These are phyloP conservation scores for Dolichomitus sp. DNA, from an alignment of 2,888 invertebrate genomes.

Conservation along the genomic window DNA sequence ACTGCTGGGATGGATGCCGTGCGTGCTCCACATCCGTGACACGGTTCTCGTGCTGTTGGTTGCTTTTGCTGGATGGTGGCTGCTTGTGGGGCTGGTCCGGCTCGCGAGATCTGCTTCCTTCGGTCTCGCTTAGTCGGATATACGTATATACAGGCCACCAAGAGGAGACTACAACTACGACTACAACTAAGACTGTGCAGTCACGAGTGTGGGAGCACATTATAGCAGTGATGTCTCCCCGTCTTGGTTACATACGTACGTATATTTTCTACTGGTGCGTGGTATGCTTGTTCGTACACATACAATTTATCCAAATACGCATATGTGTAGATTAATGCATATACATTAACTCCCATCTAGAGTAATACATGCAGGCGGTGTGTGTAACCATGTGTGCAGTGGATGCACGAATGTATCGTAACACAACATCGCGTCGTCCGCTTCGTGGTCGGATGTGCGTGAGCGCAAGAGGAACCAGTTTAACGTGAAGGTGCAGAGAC, in stretches of 20 bases:
- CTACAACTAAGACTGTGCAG: constrained; percentile 8
- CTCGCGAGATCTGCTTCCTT: constrained; percentile 64
- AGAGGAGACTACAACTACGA: not conserved
- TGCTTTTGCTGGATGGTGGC: constrained; percentile 38
- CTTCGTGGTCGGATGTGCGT: constrained; percentile 66
- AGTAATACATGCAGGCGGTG: not conserved
- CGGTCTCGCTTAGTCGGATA: constrained; percentile 43
- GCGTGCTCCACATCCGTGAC: constrained; percentile 85
- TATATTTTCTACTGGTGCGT: not conserved
- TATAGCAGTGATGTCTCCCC: constrained; percentile 46
- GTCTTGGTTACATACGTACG: not conserved
- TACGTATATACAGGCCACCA: constrained; percentile 2
- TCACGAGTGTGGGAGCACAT: constrained; percentile 44
- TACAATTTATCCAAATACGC: not conserved
- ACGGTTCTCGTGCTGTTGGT: constrained; percentile 81
- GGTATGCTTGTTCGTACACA: not conserved
- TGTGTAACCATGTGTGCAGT: constrained; percentile 7
- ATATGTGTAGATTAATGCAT: constrained; percentile 18
- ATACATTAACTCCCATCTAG: constrained; percentile 4
- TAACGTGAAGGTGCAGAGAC: constrained; percentile 53
- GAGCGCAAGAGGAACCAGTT: constrained; percentile 73
- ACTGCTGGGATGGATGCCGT: constrained; percentile 73
- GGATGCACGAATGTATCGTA: constrained; percentile 30
- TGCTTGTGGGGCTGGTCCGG: constrained; percentile 60
- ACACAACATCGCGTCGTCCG: constrained; percentile 46